Conservation (phyloP, 2,113 vertebrate genomes). For the Macquaria ambigua region DNA sequence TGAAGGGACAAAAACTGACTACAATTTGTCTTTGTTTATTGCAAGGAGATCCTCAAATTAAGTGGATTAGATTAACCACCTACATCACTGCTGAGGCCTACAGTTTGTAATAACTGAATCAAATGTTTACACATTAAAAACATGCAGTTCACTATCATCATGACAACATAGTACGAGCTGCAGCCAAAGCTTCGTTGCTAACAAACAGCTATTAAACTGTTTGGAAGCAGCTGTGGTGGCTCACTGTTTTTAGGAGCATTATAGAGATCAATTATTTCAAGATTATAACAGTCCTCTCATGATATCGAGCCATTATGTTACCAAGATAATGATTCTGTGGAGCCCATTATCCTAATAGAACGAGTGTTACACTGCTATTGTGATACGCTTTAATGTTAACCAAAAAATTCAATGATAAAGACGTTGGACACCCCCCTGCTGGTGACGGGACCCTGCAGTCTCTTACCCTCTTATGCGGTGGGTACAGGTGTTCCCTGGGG, state of each 20-base stretch:
- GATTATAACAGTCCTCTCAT: neutral
- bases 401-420: too few relatives aligned
- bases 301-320: neutral
- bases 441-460: too few relatives aligned
- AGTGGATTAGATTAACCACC: neutral
- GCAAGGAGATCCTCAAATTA: neutral
- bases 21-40: neutral
- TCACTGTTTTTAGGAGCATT: neutral
- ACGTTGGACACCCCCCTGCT: too few relatives aligned
- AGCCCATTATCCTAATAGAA: neutral
- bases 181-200: too few relatives aligned
- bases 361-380: too few relatives aligned
- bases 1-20: slow-evolving; percentile 78
- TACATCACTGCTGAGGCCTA: too few relatives aligned
- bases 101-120: too few relatives aligned
- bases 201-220: too few relatives aligned
- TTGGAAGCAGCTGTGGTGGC: neutral
- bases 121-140: neutral
- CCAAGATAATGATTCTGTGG: neutral
- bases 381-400: too few relatives aligned
- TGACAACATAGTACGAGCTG: too few relatives aligned
- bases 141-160: too few relatives aligned
- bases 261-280: neutral
- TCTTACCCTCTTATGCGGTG: slow-evolving; percentile 87
- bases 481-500: slow-evolving; percentile 92